Evolutionary conservation across 2,888 invertebrate species (phyloP).

Genomic region (Axea sp.): DNA sequence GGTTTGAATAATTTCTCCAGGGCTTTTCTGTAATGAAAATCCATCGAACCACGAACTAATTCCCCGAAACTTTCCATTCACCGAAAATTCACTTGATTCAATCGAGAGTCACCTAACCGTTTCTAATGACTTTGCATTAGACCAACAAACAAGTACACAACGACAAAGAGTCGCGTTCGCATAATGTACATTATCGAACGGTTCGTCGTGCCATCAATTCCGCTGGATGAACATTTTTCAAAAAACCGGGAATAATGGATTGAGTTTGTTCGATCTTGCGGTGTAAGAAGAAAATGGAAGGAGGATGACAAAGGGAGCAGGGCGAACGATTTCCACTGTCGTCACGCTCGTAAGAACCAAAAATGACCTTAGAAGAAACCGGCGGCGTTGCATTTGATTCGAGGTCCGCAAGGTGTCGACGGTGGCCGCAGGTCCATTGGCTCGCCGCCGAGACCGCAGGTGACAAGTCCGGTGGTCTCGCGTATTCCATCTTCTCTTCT

Average conservation of each 20-base stretch:
- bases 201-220: slow-evolving; percentile 8
- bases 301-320: slow-evolving; percentile 4
- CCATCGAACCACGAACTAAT: too few species aligned
- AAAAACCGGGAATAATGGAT: slow-evolving; percentile 4
- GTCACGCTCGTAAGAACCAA: slow-evolving; percentile 40
- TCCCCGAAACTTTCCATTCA: too few species aligned
- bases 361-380: slow-evolving; percentile 52
- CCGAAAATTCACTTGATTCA: slow-evolving; percentile 10
- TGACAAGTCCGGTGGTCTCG: slow-evolving; percentile 78
- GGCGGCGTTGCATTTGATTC: slow-evolving; percentile 28
- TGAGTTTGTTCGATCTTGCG: slow-evolving; percentile 1
- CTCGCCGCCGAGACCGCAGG: slow-evolving; percentile 69
- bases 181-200: slow-evolving; percentile 25
- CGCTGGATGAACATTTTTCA: slow-evolving; percentile 12
- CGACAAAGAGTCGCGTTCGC: slow-evolving; percentile 4
- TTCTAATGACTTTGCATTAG: neutral
- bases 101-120: too few species aligned
- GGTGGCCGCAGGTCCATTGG: slow-evolving; percentile 68
- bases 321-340: slow-evolving; percentile 23
- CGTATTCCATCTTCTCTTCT: slow-evolving; percentile 1
- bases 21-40: too few species aligned
- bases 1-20: too few species aligned
- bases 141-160: neutral
- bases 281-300: slow-evolving; percentile 4
- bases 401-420: slow-evolving; percentile 68